Base-by-base conservation (phyloP, 2,888 invertebrate genomes). In the Zaprionus lineosus region DNA sequence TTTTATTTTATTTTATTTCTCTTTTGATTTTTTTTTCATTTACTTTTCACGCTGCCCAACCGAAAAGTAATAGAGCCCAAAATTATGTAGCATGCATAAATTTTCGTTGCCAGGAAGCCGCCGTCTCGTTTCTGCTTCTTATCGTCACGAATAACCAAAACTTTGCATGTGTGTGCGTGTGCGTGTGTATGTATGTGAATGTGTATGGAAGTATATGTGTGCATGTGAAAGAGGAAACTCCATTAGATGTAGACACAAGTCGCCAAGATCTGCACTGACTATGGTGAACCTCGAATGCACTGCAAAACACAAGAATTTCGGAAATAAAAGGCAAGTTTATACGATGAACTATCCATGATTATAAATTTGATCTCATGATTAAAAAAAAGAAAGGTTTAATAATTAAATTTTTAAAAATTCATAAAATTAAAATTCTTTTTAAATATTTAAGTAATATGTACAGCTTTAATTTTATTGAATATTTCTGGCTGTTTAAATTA, bases 21-120 rank as follows among this genome's bases (percentile, higher is more conserved):
- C 16, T 24, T 9, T 15, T 12, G 19, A 19, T 24, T 24, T 18
- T 43, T 5, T 26, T 15, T 29, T 28, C 14, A 18, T 47, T 28
- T 48, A n/a, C n/a, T 48, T 21, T 33, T 37, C 19, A 41, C 43
- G 51, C 48, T 68, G 67, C 29, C 72, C 72, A 72, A 65, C 72
- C 61, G 48, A 72, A 72, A 68, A 68, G 53, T 84, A 74, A 84
- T 74, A 77, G 83, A 78, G 75, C 60, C 82, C 79, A 57, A 82
- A 77, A 77, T 77, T 77, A 77, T 77, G 84, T 77, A 71, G 83
- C 84, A 70, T 74, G 84, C 77, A 77, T 77, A 77, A 84, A 77
- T 77, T 77, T 82, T 70, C 55, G 60, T 52, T 68, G 73, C 79
- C 84, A 76, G 84, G 75, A 76, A 83, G 63, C 77, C 84, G 63